These are phyloP conservation scores for Cinara cedri DNA, from an alignment of 2,888 invertebrate genomes.

Conservation along the genomic window DNA sequence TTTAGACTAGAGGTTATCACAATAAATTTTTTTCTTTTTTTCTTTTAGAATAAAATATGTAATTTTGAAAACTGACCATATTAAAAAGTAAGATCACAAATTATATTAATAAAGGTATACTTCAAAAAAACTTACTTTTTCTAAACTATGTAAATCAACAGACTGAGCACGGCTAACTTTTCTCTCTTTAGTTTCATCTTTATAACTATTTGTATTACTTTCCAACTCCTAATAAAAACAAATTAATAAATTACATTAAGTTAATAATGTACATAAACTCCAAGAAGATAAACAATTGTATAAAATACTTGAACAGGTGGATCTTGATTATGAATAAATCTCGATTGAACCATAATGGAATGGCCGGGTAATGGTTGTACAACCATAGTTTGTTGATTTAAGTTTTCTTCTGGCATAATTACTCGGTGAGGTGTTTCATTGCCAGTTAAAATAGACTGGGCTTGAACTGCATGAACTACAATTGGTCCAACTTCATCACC, in stretches of 20 bases:
- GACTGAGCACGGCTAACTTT: slow-evolving; percentile 61
- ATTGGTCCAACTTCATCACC: slow-evolving; percentile 54
- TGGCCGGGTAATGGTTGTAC: slow-evolving; percentile 53
- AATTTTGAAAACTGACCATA: too few species aligned
- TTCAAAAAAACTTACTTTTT: slow-evolving; percentile 60
- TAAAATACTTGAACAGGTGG: slow-evolving; percentile 16
- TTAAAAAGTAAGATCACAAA: too few species aligned
- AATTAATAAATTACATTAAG: background rate
- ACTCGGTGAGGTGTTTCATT: slow-evolving; percentile 39
- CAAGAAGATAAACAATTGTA: background rate
- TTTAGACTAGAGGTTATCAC: too few species aligned
- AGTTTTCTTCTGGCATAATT: slow-evolving; percentile 42
- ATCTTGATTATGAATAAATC: slow-evolving; percentile 39
- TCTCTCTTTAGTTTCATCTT: slow-evolving; percentile 54
- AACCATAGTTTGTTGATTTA: slow-evolving; percentile 41
- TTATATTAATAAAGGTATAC: background rate
- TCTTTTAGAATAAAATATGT: too few species aligned
- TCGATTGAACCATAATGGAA: slow-evolving; percentile 50
- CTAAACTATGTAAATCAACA: slow-evolving; percentile 62
- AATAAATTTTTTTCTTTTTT: too few species aligned
- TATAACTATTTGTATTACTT: slow-evolving; percentile 24
- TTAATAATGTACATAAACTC: background rate
- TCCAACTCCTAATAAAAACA: slow-evolving; percentile 39
- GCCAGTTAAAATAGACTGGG: slow-evolving; percentile 37
- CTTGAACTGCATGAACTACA: slow-evolving; percentile 49